Percentiles rank a stretch among this genome's conserved stretches.
Evolutionary conservation across 1,140 invertebrate species (phyloP).

Genomic region (Lordiphosa collinella): DNA sequence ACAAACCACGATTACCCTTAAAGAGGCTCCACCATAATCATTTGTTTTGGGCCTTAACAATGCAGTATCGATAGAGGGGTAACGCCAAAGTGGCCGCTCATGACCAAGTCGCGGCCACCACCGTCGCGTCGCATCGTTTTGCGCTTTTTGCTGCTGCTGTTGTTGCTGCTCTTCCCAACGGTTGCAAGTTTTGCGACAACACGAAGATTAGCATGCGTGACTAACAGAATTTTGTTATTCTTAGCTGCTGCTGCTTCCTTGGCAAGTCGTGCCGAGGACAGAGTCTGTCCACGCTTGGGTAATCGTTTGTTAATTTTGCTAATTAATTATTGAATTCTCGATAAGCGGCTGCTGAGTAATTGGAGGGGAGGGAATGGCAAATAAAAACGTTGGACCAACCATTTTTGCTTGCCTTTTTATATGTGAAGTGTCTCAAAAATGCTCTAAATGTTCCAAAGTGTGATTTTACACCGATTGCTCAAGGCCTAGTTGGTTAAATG

Average conservation of each 20-base stretch:
- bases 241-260: slow-evolving; percentile 22
- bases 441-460: too few relatives aligned
- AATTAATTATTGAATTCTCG: slow-evolving; percentile 72
- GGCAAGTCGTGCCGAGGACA: slow-evolving; percentile 45
- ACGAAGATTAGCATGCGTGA: slow-evolving; percentile 78
- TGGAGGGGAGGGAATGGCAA: slow-evolving; percentile 30
- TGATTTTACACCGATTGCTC: too few relatives aligned
- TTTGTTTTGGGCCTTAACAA: slow-evolving; percentile 66
- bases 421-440: too few relatives aligned
- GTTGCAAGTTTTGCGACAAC: slow-evolving; percentile 70
- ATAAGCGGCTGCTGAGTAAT: slow-evolving; percentile 58
- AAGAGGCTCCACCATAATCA: slow-evolving; percentile 69
- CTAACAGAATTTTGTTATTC: slow-evolving; percentile 77
- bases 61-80: slow-evolving; percentile 51
- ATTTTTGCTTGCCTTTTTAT: too few relatives aligned
- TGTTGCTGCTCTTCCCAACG: slow-evolving; percentile 43
- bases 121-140: slow-evolving; percentile 17
- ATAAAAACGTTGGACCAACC: not conserved
- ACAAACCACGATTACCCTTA: slow-evolving; percentile 64
- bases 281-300: slow-evolving; percentile 40
- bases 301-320: slow-evolving; percentile 75
- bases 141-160: slow-evolving; percentile 29
- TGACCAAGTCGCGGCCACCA: slow-evolving; percentile 34
- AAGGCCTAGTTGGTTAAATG: too few relatives aligned
- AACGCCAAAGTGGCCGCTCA: slow-evolving; percentile 6